Evolutionary conservation across 2,797 vertebrate genomes (phyloP), one percentile per base, ranked within the genome.

Genomic region (Eospalax fontanierii): DNA sequence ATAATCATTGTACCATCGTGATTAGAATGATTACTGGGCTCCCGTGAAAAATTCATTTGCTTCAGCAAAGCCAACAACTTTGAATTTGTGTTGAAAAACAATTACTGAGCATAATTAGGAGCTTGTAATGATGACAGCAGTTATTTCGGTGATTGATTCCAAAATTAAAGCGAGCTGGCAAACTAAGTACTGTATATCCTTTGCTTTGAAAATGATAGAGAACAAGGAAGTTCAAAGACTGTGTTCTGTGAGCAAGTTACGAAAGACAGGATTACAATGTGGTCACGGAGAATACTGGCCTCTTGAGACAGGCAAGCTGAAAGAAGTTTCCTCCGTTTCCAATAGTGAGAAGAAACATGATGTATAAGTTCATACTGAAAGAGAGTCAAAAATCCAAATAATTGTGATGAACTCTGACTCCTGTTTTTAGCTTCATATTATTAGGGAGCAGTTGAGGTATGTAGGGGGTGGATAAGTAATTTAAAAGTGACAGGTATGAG

Each of bases 31-130:
- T 98, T 98, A 98, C 57, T 59, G 93, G 90, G 97, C 97, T 95
- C 97, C 92, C 97, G 97, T 97, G 98, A 98, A 97, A 98, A 98
- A 98, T 98, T 98, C 98, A 97, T 98, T 98, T 97, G 95, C 96
- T 38, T 95, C 87, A 93, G 97, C 97, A 97, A 98, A 98, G 97
- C 97, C 97, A 98, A 97, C 94, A 95, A 98, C 96, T 98, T 97
- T 94, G 89, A 97, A 97, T 98, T 98, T 98, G 97, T 98, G 98
- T 98, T 98, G 98, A 98, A 98, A 98, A 98, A 98, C 98, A 98
- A 98, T 98, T 98, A 98, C 70, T 66, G 66, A 78, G 63, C 97
- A 98, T 98, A 98, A 98, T 98, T 98, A 97, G 97, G 95, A 98
- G 87, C 97, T 59, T 98, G 98, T 98, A 98, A 98, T 97, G 98